Evolutionary conservation across 2,797 vertebrate species (phyloP).

Genomic region (Ctenosaura bakeri): DNA sequence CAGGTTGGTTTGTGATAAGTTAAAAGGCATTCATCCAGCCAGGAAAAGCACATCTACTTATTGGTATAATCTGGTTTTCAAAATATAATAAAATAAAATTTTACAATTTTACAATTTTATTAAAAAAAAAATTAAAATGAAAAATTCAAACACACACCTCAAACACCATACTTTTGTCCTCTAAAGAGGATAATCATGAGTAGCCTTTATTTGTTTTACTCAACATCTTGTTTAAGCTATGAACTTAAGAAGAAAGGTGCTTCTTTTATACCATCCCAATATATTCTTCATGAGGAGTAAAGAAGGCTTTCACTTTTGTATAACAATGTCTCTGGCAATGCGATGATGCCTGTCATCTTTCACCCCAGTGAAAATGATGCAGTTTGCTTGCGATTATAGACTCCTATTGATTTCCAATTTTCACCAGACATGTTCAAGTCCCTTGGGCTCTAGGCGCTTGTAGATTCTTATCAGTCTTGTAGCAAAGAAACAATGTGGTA

Average conservation of each 20-base stretch:
- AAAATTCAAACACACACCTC: too few relatives aligned
- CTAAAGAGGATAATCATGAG: background rate
- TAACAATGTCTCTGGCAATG: constrained; percentile 59
- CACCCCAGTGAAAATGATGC: constrained; percentile 82
- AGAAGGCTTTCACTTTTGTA: constrained; percentile 58
- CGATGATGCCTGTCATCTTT: constrained; percentile 75
- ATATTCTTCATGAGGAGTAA: constrained; percentile 53
- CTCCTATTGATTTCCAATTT: constrained; percentile 88
- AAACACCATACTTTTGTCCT: too few relatives aligned
- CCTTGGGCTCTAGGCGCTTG: constrained; percentile 76
- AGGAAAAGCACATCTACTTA: constrained; percentile 47
- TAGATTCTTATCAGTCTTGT: constrained; percentile 81
- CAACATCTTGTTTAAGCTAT: constrained; percentile 37
- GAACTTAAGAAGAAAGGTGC: constrained; percentile 28
- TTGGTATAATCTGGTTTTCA: background rate
- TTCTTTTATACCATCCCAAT: constrained; percentile 51
- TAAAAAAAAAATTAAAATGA: too few relatives aligned
- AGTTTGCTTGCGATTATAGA: constrained; percentile 85
- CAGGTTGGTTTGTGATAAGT: constrained; percentile 66
- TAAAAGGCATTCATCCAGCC: constrained; percentile 54
- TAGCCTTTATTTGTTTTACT: background rate
- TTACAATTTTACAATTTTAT: too few relatives aligned
- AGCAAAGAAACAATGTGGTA: constrained; percentile 82
- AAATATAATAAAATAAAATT: background rate
- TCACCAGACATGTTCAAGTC: constrained; percentile 79